These are phyloP conservation scores for Takifugu flavidus DNA, from an alignment of 2,113 vertebrate genomes.

Conservation along the genomic window DNA sequence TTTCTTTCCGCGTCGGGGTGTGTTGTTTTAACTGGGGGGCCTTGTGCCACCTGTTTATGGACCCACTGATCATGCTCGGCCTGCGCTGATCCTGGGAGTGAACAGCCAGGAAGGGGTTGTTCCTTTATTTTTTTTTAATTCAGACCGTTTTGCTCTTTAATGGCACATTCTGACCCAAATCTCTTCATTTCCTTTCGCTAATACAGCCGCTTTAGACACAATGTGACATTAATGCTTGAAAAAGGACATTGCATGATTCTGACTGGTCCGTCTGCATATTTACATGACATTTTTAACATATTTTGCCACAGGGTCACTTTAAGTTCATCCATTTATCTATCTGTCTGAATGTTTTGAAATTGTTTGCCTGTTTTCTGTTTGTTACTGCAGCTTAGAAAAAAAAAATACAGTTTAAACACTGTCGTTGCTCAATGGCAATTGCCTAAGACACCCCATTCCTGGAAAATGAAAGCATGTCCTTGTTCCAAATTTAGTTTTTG, in stretches of 20 bases:
- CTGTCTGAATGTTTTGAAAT: neutral
- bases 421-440: conserved; percentile 60
- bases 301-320: neutral
- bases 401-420: conserved; percentile 35
- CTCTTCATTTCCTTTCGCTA: conserved; percentile 8
- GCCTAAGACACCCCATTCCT: conserved; percentile 70
- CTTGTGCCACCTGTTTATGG: conserved; percentile 38
- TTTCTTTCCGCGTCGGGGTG: conserved; percentile 41
- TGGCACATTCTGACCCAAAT: conserved; percentile 10
- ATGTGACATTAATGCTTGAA: neutral
- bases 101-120: conserved; percentile 14
- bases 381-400: conserved; percentile 41
- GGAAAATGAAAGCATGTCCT: conserved; percentile 70
- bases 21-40: conserved; percentile 34
- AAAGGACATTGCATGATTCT: neutral
- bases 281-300: neutral
- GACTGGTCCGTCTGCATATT: neutral
- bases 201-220: neutral
- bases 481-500: conserved; percentile 75
- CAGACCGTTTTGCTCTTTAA: conserved; percentile 11
- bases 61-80: conserved; percentile 25
- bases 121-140: neutral
- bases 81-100: conserved; percentile 13
- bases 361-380: conserved; percentile 16
- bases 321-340: conserved; percentile 9